Evolutionary conservation across 2,888 invertebrate genomes (phyloP).

Genomic region (Ditula angustiorana): DNA sequence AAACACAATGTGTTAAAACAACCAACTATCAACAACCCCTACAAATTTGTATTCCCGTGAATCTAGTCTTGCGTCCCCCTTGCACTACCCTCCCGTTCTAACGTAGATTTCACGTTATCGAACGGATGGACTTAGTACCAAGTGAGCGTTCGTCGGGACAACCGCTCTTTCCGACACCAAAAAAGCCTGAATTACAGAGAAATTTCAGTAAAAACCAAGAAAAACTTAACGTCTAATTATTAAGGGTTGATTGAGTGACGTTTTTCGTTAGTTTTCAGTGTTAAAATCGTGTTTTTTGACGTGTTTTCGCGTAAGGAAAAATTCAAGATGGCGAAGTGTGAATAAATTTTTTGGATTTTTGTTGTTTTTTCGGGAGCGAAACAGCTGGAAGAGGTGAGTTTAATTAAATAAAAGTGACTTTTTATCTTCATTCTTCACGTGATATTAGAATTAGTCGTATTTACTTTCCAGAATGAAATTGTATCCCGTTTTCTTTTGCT

Average conservation of each 20-base stretch:
- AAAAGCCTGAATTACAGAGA: not conserved
- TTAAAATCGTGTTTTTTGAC: not conserved
- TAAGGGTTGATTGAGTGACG: not conserved
- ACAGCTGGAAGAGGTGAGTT: conserved; percentile 4
- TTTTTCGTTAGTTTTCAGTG: not conserved
- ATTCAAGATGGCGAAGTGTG: conserved; percentile 31
- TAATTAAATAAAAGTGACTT: no score
- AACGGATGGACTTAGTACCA: conserved; percentile 6
- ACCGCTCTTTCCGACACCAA: not conserved
- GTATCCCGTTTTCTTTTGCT: no score
- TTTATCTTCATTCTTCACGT: no score
- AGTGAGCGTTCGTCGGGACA: not conserved
- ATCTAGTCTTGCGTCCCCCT: conserved; percentile 25
- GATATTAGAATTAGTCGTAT: no score
- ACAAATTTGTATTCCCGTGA: conserved; percentile 27
- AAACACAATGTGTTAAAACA: no score
- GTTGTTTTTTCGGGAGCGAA: conserved; percentile 13
- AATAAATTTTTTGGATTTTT: conserved; percentile 22
- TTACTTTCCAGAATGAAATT: no score
- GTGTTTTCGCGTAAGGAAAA: conserved; percentile 17
- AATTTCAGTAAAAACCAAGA: conserved; percentile 1
- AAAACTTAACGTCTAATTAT: not conserved
- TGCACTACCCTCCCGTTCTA: conserved; percentile 4
- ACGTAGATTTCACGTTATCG: conserved; percentile 32
- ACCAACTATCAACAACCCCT: no score